phyloP scores from a whole-genome alignment of 2,113 vertebrate genomes.

The Leptobrachium leishanense region DNA sequence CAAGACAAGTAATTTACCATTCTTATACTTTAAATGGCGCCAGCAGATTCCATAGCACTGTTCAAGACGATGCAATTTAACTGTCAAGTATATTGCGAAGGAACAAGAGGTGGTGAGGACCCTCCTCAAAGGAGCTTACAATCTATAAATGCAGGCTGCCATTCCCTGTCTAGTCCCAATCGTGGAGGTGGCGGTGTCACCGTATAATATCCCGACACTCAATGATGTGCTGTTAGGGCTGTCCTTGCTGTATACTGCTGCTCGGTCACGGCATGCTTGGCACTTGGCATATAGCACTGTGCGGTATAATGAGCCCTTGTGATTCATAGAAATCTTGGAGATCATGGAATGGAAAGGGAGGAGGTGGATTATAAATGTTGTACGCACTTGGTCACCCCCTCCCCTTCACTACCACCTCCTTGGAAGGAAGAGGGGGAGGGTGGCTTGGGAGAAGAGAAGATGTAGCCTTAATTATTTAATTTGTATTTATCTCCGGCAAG shows the following conservation, averaged over 20 bases:
- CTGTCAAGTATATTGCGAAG: no score
- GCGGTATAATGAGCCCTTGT: slow-evolving; percentile 38
- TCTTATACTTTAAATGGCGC: no score
- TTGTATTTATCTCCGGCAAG: background rate
- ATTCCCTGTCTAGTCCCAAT: no score
- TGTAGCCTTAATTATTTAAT: slow-evolving; percentile 6
- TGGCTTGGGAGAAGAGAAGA: background rate
- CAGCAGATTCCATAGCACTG: no score
- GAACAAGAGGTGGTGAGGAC: no score
- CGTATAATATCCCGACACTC: no score
- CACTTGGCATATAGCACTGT: slow-evolving; percentile 3
- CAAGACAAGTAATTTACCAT: no score
- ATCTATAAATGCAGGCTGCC: no score
- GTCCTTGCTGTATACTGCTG: background rate
- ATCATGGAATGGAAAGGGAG: slow-evolving; percentile 8
- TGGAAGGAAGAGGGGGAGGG: background rate
- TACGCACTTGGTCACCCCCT: slow-evolving; percentile 5
- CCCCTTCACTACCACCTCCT: slow-evolving; percentile 7
- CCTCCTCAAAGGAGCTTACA: no score
- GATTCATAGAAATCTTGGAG: slow-evolving; percentile 37
- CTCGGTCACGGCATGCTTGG: background rate
- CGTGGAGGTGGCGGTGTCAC: no score
- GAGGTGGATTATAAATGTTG: slow-evolving; percentile 25
- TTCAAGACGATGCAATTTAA: no score
- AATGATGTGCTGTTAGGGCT: background rate